Conservation (phyloP, 2,888 invertebrate genomes). For the Ischnus inquisitorius region DNA sequence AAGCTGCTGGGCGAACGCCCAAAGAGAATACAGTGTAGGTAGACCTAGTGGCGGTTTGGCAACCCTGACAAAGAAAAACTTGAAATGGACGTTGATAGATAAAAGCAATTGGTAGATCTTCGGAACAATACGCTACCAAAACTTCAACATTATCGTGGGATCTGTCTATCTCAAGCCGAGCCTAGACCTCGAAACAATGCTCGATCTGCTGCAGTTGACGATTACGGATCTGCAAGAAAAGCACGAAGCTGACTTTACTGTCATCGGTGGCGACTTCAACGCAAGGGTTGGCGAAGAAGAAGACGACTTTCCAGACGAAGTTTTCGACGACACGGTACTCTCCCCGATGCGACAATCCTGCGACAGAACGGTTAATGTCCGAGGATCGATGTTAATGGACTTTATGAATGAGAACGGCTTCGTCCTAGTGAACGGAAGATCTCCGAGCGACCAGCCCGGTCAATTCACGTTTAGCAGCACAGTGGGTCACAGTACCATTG, state of each 20-base stretch:
- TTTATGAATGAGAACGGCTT: slow-evolving; percentile 39
- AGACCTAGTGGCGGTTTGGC: slow-evolving; percentile 35
- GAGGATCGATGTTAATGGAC: slow-evolving; percentile 26
- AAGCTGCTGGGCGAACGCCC: slow-evolving; percentile 22
- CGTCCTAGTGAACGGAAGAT: slow-evolving; percentile 21
- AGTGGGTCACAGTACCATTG: neutral
- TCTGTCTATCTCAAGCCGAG: slow-evolving; percentile 38
- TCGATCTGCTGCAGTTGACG: slow-evolving; percentile 21
- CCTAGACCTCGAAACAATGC: slow-evolving; percentile 11
- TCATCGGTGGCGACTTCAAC: slow-evolving; percentile 54
- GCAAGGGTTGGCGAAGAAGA: slow-evolving; percentile 16
- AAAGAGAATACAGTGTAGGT: slow-evolving; percentile 17
- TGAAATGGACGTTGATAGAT: slow-evolving; percentile 12
- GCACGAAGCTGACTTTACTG: slow-evolving; percentile 15
- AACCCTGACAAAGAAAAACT: slow-evolving; percentile 4
- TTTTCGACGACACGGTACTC: neutral
- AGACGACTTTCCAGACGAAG: slow-evolving; percentile 6
- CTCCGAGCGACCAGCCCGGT: slow-evolving; percentile 9
- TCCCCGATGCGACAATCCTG: neutral
- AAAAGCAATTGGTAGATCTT: slow-evolving; percentile 37
- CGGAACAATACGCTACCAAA: neutral
- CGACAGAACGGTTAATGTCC: slow-evolving; percentile 10
- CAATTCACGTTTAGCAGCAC: slow-evolving; percentile 13
- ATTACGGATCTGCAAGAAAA: slow-evolving; percentile 29
- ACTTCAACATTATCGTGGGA: slow-evolving; percentile 23